Percentiles rank a stretch among this genome's conserved stretches.
phyloP scores from a whole-genome alignment of 1,140 invertebrate species.

The Agrilus planipennis region DNA sequence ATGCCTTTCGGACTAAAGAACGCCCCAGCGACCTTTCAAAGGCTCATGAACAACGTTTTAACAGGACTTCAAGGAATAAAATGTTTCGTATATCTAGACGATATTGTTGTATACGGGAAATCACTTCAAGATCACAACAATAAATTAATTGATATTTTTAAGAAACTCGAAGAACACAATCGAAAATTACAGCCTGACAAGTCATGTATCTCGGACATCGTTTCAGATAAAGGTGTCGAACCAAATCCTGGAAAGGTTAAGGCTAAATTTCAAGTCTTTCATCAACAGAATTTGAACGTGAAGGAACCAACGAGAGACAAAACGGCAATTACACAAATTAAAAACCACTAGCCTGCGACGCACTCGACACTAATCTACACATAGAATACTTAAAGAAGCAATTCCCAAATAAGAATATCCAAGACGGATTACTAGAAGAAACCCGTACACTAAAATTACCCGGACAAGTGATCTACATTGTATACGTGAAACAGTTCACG shows the following conservation, averaged over 20 bases:
- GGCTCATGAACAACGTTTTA: too few species aligned
- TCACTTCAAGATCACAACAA: constrained; percentile 12
- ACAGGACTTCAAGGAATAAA: too few species aligned
- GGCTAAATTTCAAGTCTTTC: constrained; percentile 9
- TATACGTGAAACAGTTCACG: neutral
- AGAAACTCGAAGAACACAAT: constrained; percentile 5
- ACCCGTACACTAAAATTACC: neutral
- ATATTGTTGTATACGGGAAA: constrained; percentile 23
- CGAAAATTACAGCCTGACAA: constrained; percentile 16
- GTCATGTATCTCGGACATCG: constrained; percentile 25
- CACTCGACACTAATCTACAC: neutral
- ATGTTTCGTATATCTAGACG: constrained; percentile 25
- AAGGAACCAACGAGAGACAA: neutral
- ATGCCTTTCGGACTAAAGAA: constrained; percentile 34
- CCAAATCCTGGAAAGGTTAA: constrained; percentile 21
- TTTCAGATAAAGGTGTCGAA: constrained; percentile 14
- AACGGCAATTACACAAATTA: neutral
- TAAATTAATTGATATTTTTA: constrained; percentile 8
- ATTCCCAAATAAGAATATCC: neutral
- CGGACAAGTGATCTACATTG: neutral
- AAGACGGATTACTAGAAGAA: neutral
- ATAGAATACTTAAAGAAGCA: constrained; percentile 1
- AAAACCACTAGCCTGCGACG: constrained; percentile 2
- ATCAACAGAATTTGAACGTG: neutral
- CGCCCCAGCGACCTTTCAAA: constrained; percentile 34